Evolutionary conservation across 1,140 invertebrate species (phyloP).

Genomic region (Globodera ellingtonae): DNA sequence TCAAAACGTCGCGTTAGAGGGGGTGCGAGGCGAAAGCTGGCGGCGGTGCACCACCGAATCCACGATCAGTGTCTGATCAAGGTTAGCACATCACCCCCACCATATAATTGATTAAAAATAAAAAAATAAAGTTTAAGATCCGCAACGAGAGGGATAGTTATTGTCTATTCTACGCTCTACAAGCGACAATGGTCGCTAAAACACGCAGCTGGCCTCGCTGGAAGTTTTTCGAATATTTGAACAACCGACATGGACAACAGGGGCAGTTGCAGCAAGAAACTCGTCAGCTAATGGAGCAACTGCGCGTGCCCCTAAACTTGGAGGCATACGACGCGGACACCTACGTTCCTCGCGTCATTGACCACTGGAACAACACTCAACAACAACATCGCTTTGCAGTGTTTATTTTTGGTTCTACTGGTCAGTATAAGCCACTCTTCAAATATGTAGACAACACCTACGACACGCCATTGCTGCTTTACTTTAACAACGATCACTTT

Average conservation of each 20-base stretch:
- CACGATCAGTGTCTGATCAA: constrained; percentile 12
- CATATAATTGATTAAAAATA: no score
- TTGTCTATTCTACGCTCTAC: not conserved
- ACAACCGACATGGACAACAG: not conserved
- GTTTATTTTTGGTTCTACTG: not conserved
- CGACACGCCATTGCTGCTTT: not conserved
- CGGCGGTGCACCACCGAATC: not conserved
- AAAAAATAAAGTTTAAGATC: no score
- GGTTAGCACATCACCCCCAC: not conserved
- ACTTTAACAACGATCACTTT: not conserved
- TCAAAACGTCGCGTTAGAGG: not conserved
- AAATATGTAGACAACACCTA: not conserved
- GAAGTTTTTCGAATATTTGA: not conserved
- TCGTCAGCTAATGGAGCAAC: no score
- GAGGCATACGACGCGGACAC: not conserved
- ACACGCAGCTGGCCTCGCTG: not conserved
- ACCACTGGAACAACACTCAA: not conserved
- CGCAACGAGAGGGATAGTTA: no score
- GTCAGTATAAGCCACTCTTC: not conserved
- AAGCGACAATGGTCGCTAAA: not conserved
- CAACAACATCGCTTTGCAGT: not conserved
- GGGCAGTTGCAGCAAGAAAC: not conserved
- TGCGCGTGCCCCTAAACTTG: no score
- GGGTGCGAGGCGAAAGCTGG: not conserved
- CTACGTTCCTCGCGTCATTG: not conserved